A percentile compares a stretch with the other conserved stretches of the same genome.
Evolutionary conservation across 2,797 vertebrate species (phyloP).

Genomic region (Sebastes paucispinis): DNA sequence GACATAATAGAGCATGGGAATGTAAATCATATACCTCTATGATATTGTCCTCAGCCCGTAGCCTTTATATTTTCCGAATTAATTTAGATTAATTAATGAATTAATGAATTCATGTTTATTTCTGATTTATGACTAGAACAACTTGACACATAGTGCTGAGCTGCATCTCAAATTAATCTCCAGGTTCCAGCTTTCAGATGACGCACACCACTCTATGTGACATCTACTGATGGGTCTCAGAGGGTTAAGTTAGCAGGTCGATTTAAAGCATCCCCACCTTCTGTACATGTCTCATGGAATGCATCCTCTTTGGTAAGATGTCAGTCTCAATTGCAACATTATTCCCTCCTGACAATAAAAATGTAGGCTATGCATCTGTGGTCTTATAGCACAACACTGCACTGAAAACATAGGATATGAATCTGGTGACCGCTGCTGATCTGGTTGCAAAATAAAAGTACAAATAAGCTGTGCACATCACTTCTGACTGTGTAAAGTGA

Average conservation of each 20-base stretch:
- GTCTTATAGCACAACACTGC: neutral
- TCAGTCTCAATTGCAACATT: neutral
- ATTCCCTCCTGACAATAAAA: neutral
- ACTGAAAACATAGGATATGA: neutral
- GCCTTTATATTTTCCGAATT: no score
- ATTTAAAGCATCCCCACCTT: neutral
- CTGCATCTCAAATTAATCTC: no score
- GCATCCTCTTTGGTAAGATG: neutral
- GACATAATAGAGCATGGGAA: no score
- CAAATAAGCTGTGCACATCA: neutral
- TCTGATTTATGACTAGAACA: no score
- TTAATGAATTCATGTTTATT: no score
- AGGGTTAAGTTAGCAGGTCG: neutral
- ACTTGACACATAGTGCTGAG: no score
- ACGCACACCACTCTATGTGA: no score
- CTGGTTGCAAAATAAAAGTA: constrained; percentile 14
- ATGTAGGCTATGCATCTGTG: neutral
- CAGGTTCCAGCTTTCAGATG: no score
- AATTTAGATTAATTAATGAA: no score
- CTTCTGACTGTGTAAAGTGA: neutral
- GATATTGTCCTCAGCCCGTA: no score
- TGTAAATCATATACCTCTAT: no score
- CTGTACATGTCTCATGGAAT: neutral
- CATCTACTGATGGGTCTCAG: no score
- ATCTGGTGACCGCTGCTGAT: neutral